Conservation (phyloP, 2,888 invertebrate genomes). For the Heterodera filipjevi region DNA sequence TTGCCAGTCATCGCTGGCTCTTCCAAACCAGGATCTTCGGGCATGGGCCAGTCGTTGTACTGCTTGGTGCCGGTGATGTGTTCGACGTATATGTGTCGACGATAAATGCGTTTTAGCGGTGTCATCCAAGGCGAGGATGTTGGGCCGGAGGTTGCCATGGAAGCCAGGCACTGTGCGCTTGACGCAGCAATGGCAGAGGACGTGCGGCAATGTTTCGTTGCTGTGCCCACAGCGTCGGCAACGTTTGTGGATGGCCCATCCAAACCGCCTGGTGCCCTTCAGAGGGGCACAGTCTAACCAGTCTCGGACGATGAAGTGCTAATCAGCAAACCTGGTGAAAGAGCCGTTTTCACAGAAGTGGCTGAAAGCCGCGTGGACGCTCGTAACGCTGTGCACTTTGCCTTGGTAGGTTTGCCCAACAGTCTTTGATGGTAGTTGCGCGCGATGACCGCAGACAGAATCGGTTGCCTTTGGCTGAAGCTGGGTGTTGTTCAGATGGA, state of each 20-base stretch:
- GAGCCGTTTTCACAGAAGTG: constrained; percentile 23
- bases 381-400: constrained; percentile 46
- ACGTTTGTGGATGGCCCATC: constrained; percentile 26
- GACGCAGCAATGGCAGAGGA: constrained; percentile 32
- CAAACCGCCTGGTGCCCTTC: constrained; percentile 34
- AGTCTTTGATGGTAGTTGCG: not conserved
- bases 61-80: constrained; percentile 59
- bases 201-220: constrained; percentile 6
- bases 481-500: not conserved
- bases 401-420: constrained; percentile 20
- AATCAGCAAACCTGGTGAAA: constrained; percentile 56
- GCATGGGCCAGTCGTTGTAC: constrained; percentile 31
- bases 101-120: constrained; percentile 11
- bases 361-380: not conserved
- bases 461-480: not conserved
- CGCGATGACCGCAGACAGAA: not conserved
- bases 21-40: not conserved
- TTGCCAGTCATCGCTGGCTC: not conserved
- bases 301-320: constrained; percentile 65
- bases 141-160: constrained; percentile 52
- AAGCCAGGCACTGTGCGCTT: constrained; percentile 23
- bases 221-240: constrained; percentile 4
- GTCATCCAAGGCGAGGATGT: constrained; percentile 6
- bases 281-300: constrained; percentile 56
- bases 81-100: constrained; percentile 60